Conservation (phyloP, 2,113 vertebrate genomes). For the Abramis brama region DNA sequence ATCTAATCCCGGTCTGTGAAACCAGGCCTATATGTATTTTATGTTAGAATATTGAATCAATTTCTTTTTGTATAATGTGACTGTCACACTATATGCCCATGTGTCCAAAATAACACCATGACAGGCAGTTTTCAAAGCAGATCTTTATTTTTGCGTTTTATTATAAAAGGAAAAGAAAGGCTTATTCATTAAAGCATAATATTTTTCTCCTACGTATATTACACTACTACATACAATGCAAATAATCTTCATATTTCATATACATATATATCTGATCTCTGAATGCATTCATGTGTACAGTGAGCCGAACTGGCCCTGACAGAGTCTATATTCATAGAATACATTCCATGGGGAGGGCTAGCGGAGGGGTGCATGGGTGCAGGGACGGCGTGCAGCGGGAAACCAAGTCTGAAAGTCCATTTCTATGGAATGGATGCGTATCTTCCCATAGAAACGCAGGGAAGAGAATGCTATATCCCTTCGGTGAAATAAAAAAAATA, state of each 20-base stretch:
- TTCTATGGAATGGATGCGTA: slow-evolving; percentile 33
- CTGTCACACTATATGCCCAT: not conserved
- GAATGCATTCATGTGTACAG: slow-evolving; percentile 73
- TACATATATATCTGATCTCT: slow-evolving; percentile 59
- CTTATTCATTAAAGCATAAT: slow-evolving; percentile 69
- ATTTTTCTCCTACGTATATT: slow-evolving; percentile 67
- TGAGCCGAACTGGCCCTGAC: slow-evolving; percentile 73
- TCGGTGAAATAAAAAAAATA: slow-evolving; percentile 46
- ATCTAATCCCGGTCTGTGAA: too few relatives aligned
- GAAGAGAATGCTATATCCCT: slow-evolving; percentile 40
- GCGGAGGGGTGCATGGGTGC: slow-evolving; percentile 58
- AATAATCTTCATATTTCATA: slow-evolving; percentile 65
- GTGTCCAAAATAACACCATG: not conserved
- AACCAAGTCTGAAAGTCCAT: slow-evolving; percentile 23
- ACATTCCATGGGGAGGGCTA: slow-evolving; percentile 71
- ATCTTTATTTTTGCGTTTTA: slow-evolving; percentile 65
- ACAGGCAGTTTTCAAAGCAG: slow-evolving; percentile 2
- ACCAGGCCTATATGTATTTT: too few relatives aligned
- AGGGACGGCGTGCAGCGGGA: slow-evolving; percentile 63
- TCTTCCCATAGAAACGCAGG: slow-evolving; percentile 29
- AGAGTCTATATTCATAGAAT: slow-evolving; percentile 83
- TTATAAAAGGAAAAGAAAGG: slow-evolving; percentile 70
- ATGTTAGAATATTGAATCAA: too few relatives aligned
- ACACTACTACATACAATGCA: slow-evolving; percentile 65
- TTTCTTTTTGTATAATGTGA: not conserved